Percentiles rank a stretch among this genome's conserved stretches.
These are phyloP conservation scores for Lerema accius DNA, from an alignment of 1,140 invertebrate genomes.

Conservation along the genomic window DNA sequence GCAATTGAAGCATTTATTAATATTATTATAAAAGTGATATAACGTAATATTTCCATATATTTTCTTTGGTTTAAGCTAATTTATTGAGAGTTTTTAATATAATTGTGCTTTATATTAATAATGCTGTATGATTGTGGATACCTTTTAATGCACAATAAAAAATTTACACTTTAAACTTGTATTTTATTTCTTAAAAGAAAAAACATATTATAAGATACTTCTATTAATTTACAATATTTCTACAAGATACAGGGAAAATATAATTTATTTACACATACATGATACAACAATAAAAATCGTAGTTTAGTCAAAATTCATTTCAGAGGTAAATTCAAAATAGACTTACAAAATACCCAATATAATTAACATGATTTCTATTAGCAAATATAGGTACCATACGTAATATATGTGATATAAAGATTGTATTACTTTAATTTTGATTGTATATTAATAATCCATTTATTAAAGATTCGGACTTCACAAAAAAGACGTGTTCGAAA, in stretches of 20 bases:
- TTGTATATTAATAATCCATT: too few relatives aligned
- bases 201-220: background rate
- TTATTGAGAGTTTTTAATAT: constrained; percentile 51
- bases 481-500: too few relatives aligned
- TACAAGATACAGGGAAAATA: background rate
- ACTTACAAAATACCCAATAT: too few relatives aligned
- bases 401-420: too few relatives aligned
- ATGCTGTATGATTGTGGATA: constrained; percentile 48
- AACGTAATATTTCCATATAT: constrained; percentile 34
- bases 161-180: constrained; percentile 54
- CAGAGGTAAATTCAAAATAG: too few relatives aligned
- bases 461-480: too few relatives aligned
- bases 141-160: constrained; percentile 73
- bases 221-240: background rate
- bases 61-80: constrained; percentile 55
- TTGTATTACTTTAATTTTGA: too few relatives aligned
- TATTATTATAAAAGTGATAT: constrained; percentile 64
- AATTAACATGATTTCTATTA: too few relatives aligned
- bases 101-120: constrained; percentile 50
- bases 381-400: too few relatives aligned
- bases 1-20: constrained; percentile 71
- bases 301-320: too few relatives aligned
- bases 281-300: too few relatives aligned
- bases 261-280: too few relatives aligned
- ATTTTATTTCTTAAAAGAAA: constrained; percentile 29